These are phyloP conservation scores for Hymenopus coronatus DNA, from an alignment of 2,888 invertebrate species.

Conservation along the genomic window DNA sequence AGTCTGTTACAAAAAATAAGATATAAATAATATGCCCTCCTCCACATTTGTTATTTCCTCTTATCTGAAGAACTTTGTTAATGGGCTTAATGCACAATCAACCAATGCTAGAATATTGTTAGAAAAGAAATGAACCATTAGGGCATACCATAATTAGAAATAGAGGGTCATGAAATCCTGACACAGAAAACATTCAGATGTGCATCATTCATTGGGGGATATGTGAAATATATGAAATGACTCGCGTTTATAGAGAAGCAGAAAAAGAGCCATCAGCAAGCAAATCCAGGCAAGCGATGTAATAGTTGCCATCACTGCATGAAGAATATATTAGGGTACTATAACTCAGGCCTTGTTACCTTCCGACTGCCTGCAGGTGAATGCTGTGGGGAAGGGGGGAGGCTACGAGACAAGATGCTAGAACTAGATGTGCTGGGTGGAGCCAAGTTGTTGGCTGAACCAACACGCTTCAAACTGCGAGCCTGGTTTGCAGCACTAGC, in stretches of 20 bases:
- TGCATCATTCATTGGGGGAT: not conserved
- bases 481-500: slow-evolving; percentile 39
- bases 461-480: slow-evolving; percentile 64
- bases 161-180: not conserved
- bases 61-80: not conserved
- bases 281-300: not conserved
- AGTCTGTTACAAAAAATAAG: not conserved
- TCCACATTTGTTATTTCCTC: not conserved
- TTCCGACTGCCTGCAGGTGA: slow-evolving; percentile 50
- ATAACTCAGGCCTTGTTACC: slow-evolving; percentile 41
- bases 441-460: slow-evolving; percentile 66
- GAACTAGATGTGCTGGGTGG: slow-evolving; percentile 49
- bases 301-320: not conserved
- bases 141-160: not conserved
- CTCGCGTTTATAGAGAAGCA: not conserved
- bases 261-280: not conserved
- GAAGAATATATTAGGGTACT: not conserved
- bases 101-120: too few species aligned
- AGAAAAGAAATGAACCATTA: not conserved
- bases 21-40: not conserved
- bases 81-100: too few species aligned
- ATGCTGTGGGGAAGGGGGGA: slow-evolving; percentile 43
- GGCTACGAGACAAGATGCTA: slow-evolving; percentile 39
- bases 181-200: not conserved
- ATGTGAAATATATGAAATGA: not conserved